Base-by-base conservation (phyloP, 1,140 invertebrate genomes). In the Panagrolaimus sp. region DNA sequence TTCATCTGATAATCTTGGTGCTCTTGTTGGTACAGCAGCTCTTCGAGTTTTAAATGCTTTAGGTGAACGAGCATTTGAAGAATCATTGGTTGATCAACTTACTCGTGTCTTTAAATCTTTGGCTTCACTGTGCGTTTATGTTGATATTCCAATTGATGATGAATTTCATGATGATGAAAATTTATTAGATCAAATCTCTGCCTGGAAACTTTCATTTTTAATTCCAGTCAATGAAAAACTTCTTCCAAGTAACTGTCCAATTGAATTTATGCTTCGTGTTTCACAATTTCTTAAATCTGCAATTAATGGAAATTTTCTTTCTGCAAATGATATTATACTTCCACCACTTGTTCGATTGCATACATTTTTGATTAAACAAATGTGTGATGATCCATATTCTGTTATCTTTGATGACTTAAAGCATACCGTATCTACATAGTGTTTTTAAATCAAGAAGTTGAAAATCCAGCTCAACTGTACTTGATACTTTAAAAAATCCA, bases 21-120 rank as follows among this genome's bases (percentile, higher is more conserved):
- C 85, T 71, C 75, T 88, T 1, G 84, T 92, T n/a, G 88, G 88
- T 11, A 86, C 90, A 71, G 85, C 88, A 3, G 91, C 89, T 0
- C 79, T 93, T 5, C 84, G 89, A 72, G 83, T 89, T 68, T 84
- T 89, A 72, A 88, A 91, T 63, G 91, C 92, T 0, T 88, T 89
- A 20, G 92, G 90, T 72, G 78, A 85, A 5, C 86, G 88, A 46
- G 94, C 92, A 92, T 88, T 88, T 74, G 87, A 89, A 38, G 89
- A 91, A 78, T 84, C 88, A 43, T 83, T 91, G 1, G 84, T 69
- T n/a, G 84, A 84, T 14, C 87, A 89, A 1, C 84, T 87, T 0
- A 83, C 84, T 48, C 86, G 89, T 62, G 87, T 88, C 11, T 83
- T 91, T 13, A 84, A 84, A 16, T 74, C 87, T 7, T 83, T 90